A percentile compares a stretch with the other conserved stretches of the same genome.
Conservation (phyloP, 2,888 invertebrate species). For the Brachylomia viminalis region DNA sequence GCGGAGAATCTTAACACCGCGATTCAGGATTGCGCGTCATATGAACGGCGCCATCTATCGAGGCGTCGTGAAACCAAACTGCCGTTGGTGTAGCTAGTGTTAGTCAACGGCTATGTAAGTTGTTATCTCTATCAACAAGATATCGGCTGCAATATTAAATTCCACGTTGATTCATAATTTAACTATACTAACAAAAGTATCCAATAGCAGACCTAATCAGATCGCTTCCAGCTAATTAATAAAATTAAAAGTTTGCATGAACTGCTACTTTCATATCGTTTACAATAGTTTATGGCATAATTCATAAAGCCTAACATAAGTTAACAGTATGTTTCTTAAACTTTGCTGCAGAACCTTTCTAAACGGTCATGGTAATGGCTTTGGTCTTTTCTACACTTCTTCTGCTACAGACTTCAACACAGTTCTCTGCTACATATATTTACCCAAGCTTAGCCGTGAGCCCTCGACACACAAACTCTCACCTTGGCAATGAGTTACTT, state of each 20-base stretch:
- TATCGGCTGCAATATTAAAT: neutral
- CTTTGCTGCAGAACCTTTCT: neutral
- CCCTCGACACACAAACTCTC: neutral
- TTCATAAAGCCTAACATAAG: neutral
- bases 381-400: neutral
- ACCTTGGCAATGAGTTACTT: neutral
- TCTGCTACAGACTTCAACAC: neutral
- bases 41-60: slow-evolving; percentile 20
- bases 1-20: neutral
- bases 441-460: neutral
- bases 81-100: neutral
- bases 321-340: neutral
- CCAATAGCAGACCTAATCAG: neutral
- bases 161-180: neutral
- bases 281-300: neutral
- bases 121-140: neutral
- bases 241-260: neutral
- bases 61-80: neutral
- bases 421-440: neutral
- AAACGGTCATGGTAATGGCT: neutral
- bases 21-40: neutral
- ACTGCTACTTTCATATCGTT: neutral
- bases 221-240: neutral
- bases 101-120: neutral
- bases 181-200: too few relatives aligned